A percentile compares a stretch with the other conserved stretches of the same genome.
phyloP scores from a whole-genome alignment of 2,888 invertebrate species.

The Drosophila kuntzei region DNA sequence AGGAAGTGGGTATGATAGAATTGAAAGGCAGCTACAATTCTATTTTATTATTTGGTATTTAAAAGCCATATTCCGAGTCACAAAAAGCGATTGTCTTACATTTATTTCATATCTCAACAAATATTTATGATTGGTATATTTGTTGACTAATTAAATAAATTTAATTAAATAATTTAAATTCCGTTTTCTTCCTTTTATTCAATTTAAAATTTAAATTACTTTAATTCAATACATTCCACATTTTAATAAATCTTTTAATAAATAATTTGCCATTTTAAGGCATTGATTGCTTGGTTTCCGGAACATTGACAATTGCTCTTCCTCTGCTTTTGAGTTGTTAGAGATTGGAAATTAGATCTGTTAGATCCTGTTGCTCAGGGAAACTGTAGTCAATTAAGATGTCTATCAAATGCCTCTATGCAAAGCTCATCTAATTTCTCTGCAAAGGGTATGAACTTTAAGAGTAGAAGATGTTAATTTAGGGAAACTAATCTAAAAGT shows the following conservation, averaged over 20 bases:
- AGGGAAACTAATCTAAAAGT: not conserved
- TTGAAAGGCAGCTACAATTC: too few species aligned
- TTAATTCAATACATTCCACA: not conserved
- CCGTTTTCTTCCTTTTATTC: not conserved
- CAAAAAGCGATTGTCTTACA: too few species aligned
- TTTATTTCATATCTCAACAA: not conserved
- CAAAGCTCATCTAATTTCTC: not conserved
- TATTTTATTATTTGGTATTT: too few species aligned
- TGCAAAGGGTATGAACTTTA: not conserved
- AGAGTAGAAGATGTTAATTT: not conserved
- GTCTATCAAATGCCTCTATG: constrained; percentile 1
- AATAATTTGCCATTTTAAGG: not conserved
- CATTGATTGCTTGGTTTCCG: not conserved
- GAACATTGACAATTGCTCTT: not conserved
- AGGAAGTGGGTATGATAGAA: not conserved
- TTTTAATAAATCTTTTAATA: not conserved
- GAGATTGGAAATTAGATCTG: not conserved
- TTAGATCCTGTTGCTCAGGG: not conserved
- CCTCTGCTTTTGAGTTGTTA: not conserved
- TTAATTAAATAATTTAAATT: too few species aligned
- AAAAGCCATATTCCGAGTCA: too few species aligned
- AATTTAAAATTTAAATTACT: not conserved
- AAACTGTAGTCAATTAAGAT: constrained; percentile 3
- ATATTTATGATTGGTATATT: not conserved
- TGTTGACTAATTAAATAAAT: not conserved